phyloP scores from a whole-genome alignment of 2,888 invertebrate genomes.

The Campoplex capitator region DNA sequence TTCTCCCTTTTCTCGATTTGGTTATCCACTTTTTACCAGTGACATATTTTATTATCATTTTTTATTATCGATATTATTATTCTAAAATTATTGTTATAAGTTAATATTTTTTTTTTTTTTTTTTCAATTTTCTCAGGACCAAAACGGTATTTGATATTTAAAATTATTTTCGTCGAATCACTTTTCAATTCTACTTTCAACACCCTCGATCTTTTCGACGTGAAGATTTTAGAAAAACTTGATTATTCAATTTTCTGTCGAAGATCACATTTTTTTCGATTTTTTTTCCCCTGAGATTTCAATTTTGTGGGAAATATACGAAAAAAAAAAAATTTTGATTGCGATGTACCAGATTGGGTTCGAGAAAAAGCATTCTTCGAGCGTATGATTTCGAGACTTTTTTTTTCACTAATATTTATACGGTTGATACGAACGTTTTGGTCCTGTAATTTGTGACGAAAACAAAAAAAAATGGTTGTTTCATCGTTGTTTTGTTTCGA shows the following conservation, averaged over 20 bases:
- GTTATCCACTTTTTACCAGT: conserved; percentile 37
- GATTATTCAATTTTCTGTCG: not conserved
- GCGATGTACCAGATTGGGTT: not conserved
- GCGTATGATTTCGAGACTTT: not conserved
- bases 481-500: conserved; percentile 50
- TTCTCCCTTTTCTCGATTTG: not conserved
- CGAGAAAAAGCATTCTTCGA: not conserved
- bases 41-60: conserved; percentile 7
- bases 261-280: not conserved
- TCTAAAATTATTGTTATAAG: not conserved
- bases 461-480: conserved; percentile 37
- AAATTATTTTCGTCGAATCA: not conserved
- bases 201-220: not conserved
- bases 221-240: too few relatives aligned
- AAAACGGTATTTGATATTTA: not conserved
- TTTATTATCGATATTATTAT: conserved; percentile 28
- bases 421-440: not conserved
- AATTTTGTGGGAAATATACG: not conserved
- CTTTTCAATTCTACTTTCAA: too few relatives aligned
- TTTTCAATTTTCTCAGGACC: not conserved
- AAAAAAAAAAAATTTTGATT: not conserved
- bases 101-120: not conserved
- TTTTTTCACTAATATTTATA: not conserved
- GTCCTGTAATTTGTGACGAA: conserved; percentile 51
- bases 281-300: too few relatives aligned